Conservation (phyloP, 1,140 invertebrate genomes). For the Parapsyche elsis region DNA sequence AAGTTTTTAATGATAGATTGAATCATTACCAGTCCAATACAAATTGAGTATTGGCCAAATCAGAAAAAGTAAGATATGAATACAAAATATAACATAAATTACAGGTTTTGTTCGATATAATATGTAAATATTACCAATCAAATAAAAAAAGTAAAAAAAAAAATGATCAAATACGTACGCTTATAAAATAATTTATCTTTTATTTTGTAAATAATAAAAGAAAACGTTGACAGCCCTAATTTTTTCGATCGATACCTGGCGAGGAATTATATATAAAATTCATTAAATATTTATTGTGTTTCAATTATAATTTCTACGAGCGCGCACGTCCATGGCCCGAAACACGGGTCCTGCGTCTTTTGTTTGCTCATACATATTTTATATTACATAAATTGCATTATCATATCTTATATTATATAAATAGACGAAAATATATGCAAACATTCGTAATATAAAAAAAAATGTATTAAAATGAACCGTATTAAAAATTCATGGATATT, state of each 20-base stretch:
- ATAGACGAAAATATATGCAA: slow-evolving; percentile 51
- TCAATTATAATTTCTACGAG: slow-evolving; percentile 28
- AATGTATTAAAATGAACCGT: slow-evolving; percentile 53
- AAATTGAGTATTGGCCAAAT: no score
- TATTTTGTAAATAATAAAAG: no score
- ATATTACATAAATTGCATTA: slow-evolving; percentile 56
- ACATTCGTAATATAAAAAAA: slow-evolving; percentile 8
- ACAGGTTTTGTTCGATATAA: no score
- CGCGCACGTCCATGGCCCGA: slow-evolving; percentile 13
- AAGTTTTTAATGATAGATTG: no score
- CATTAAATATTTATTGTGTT: slow-evolving; percentile 32
- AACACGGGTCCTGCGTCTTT: slow-evolving; percentile 37
- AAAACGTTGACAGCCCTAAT: no score
- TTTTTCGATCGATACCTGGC: not conserved
- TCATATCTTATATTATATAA: slow-evolving; percentile 54
- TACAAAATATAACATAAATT: no score
- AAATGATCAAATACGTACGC: no score
- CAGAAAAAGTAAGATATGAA: no score
- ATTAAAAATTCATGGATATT: slow-evolving; percentile 43
- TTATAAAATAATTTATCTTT: no score
- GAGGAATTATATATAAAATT: slow-evolving; percentile 7
- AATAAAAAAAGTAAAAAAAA: no score
- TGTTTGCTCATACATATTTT: slow-evolving; percentile 55
- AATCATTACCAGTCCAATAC: no score
- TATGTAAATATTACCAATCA: no score